phyloP scores from a whole-genome alignment of 2,113 vertebrate species.

The Uropsilus gracilis region DNA sequence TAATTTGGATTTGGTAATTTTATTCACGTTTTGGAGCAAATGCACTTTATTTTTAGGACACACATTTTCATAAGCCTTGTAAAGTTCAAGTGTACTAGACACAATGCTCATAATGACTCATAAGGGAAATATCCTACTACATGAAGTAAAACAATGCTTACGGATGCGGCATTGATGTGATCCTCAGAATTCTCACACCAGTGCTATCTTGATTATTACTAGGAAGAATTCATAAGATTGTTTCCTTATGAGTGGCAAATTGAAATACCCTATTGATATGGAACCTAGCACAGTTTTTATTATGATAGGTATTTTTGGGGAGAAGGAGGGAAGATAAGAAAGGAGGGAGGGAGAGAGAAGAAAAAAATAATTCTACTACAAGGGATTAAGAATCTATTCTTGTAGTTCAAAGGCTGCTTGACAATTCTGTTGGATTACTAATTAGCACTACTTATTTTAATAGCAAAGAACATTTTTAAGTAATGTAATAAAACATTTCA shows the following conservation, averaged over 20 bases:
- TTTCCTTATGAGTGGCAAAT: background rate
- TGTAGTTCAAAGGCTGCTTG: conserved; percentile 42
- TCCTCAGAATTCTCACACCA: background rate
- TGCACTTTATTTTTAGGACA: background rate
- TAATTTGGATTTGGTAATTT: conserved; percentile 46
- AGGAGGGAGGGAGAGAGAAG: background rate
- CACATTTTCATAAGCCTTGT: background rate
- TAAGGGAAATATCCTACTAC: background rate
- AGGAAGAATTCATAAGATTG: background rate
- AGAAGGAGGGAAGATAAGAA: background rate
- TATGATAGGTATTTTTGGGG: background rate
- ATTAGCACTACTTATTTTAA: conserved; percentile 64
- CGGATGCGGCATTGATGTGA: background rate
- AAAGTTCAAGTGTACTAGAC: background rate
- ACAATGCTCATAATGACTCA: background rate
- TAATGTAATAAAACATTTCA: conserved; percentile 54
- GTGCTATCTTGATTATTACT: background rate
- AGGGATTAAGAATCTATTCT: conserved; percentile 29
- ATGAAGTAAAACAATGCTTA: conserved; percentile 7
- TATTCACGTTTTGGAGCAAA: conserved; percentile 29
- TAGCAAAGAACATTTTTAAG: conserved; percentile 50
- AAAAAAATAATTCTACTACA: background rate
- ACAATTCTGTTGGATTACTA: conserved; percentile 50
- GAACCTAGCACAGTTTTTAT: background rate
- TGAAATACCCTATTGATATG: background rate